These are phyloP conservation scores for Conchocele bisecta DNA, from an alignment of 2,888 invertebrate species.

Conservation along the genomic window DNA sequence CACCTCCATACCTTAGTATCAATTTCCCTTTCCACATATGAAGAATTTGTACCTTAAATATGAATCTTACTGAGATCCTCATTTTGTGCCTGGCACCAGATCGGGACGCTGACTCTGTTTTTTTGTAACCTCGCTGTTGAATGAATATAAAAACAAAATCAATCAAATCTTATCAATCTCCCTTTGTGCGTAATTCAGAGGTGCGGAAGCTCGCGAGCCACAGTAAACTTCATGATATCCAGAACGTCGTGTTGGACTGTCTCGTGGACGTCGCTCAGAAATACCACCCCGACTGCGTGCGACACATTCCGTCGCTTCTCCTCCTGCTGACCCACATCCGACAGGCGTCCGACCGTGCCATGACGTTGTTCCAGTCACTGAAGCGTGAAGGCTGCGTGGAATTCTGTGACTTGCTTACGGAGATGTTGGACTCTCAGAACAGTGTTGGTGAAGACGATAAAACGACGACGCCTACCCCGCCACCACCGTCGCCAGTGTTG, in stretches of 20 bases:
- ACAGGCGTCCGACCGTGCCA: slow-evolving; percentile 75
- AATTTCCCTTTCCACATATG: no score
- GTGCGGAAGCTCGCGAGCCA: slow-evolving; percentile 72
- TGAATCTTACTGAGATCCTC: no score
- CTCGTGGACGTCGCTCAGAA: slow-evolving; percentile 74
- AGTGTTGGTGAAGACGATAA: no score
- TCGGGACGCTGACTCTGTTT: no score
- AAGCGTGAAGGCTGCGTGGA: slow-evolving; percentile 73
- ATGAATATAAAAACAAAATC: no score
- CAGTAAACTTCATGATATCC: slow-evolving; percentile 72
- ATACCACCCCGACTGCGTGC: slow-evolving; percentile 71
- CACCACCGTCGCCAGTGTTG: no score
- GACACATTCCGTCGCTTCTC: slow-evolving; percentile 73
- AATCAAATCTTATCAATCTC: no score
- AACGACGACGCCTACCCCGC: no score
- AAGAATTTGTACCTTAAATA: no score
- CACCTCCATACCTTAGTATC: no score
- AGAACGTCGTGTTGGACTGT: slow-evolving; percentile 72
- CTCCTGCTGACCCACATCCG: slow-evolving; percentile 76
- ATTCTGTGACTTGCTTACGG: slow-evolving; percentile 76
- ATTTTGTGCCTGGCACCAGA: no score
- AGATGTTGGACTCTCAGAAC: slow-evolving; percentile 76
- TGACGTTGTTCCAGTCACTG: slow-evolving; percentile 73
- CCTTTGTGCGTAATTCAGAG: slow-evolving; percentile 64
- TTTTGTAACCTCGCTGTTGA: no score